phyloP scores from a whole-genome alignment of 2,797 vertebrate genomes.

The Poecilia velifera region DNA sequence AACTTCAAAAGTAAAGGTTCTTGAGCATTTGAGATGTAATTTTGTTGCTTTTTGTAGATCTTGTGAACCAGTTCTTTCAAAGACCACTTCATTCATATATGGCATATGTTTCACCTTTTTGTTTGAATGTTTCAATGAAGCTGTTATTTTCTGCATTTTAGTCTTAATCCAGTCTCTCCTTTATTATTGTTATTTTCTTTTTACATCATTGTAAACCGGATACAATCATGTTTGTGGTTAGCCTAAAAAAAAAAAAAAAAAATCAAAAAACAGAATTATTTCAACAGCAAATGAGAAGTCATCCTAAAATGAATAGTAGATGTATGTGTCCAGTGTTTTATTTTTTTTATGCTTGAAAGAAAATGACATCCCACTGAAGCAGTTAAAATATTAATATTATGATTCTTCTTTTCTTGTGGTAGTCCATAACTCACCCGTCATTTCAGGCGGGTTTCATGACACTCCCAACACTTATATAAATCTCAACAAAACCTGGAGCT shows the following conservation, averaged over 20 bases:
- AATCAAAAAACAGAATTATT: neutral
- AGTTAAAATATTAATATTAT: neutral
- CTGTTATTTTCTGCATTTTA: neutral
- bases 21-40: neutral
- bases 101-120: neutral
- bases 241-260: neutral
- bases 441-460: neutral
- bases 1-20: neutral
- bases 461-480: constrained; percentile 1
- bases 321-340: neutral
- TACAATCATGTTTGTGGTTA: neutral
- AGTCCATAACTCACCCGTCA: neutral
- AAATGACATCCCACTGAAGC: neutral
- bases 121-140: neutral
- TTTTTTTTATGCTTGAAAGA: neutral
- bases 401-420: neutral
- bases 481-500: neutral
- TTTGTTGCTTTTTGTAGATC: neutral
- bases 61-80: neutral
- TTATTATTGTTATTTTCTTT: neutral
- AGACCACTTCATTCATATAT: neutral
- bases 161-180: neutral
- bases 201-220: neutral
- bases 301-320: neutral
- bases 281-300: neutral